Evolutionary conservation across 2,888 invertebrate species (phyloP).

Genomic region (Calliphora vomitoria): DNA sequence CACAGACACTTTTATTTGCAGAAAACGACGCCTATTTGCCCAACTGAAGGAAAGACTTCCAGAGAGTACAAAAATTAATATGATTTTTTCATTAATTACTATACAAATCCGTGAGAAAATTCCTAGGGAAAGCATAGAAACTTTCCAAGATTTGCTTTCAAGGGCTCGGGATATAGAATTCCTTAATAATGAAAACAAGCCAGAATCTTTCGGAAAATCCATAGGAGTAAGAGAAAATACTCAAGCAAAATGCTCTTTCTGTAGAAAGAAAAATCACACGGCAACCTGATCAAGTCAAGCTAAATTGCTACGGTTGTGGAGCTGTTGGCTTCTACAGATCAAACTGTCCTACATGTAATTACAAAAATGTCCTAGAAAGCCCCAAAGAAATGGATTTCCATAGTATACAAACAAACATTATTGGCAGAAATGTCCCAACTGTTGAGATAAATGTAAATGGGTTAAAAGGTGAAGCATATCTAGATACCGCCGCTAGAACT

Average conservation of each 20-base stretch:
- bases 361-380: slow-evolving; percentile 27
- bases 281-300: not conserved
- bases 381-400: slow-evolving; percentile 42
- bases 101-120: too few relatives aligned
- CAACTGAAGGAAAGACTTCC: too few relatives aligned
- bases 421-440: slow-evolving; percentile 63
- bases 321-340: slow-evolving; percentile 34
- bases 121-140: too few relatives aligned
- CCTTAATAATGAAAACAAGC: not conserved
- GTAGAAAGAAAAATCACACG: not conserved
- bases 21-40: too few relatives aligned
- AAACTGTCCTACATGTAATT: slow-evolving; percentile 36
- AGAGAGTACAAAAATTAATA: too few relatives aligned
- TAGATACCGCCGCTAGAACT: slow-evolving; percentile 27
- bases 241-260: not conserved
- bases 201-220: slow-evolving; percentile 10
- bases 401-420: slow-evolving; percentile 27
- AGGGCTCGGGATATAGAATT: too few relatives aligned
- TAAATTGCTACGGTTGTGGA: slow-evolving; percentile 42
- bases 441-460: slow-evolving; percentile 62
- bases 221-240: not conserved
- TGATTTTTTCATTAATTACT: too few relatives aligned
- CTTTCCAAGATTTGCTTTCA: too few relatives aligned
- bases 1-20: too few relatives aligned
- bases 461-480: slow-evolving; percentile 57